phyloP scores from a whole-genome alignment of 2,797 vertebrate species.

The Echiichthys vipera region DNA sequence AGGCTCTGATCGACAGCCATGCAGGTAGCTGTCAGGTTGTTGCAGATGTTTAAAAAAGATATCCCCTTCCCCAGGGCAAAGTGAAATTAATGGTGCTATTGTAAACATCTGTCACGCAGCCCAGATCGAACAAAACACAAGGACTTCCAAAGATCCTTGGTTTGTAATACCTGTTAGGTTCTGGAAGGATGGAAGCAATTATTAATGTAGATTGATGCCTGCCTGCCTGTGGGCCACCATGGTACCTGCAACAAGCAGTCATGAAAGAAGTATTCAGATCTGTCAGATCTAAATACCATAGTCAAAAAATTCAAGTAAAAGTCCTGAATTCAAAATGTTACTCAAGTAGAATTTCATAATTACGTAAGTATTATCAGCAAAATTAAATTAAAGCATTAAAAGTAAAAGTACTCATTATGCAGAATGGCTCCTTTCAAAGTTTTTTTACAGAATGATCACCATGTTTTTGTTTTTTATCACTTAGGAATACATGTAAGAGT shows the following conservation, averaged over 20 bases:
- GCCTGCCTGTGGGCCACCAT: conserved; percentile 29
- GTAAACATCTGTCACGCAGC: conserved; percentile 78
- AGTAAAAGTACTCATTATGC: too few relatives aligned
- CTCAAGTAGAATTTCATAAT: too few relatives aligned
- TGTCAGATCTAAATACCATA: too few relatives aligned
- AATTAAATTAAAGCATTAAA: too few relatives aligned
- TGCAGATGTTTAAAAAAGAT: conserved; percentile 61
- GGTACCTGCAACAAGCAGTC: background rate
- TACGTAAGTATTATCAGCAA: too few relatives aligned
- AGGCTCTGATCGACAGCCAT: conserved; percentile 54
- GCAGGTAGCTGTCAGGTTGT: conserved; percentile 65
- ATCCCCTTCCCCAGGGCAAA: conserved; percentile 56
- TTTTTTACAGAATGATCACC: too few relatives aligned
- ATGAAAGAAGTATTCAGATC: too few relatives aligned
- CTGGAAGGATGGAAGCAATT: conserved; percentile 23
- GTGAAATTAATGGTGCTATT: conserved; percentile 58
- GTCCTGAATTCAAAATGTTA: too few relatives aligned
- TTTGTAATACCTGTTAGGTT: conserved; percentile 21
- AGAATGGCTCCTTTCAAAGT: too few relatives aligned
- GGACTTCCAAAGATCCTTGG: conserved; percentile 32
- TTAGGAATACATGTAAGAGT: too few relatives aligned
- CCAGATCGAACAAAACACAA: conserved; percentile 56
- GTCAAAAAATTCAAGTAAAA: too few relatives aligned
- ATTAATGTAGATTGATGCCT: conserved; percentile 29
- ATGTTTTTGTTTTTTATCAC: too few relatives aligned